phyloP scores from a whole-genome alignment of 2,888 invertebrate species.

The Nomada ruficornis region DNA sequence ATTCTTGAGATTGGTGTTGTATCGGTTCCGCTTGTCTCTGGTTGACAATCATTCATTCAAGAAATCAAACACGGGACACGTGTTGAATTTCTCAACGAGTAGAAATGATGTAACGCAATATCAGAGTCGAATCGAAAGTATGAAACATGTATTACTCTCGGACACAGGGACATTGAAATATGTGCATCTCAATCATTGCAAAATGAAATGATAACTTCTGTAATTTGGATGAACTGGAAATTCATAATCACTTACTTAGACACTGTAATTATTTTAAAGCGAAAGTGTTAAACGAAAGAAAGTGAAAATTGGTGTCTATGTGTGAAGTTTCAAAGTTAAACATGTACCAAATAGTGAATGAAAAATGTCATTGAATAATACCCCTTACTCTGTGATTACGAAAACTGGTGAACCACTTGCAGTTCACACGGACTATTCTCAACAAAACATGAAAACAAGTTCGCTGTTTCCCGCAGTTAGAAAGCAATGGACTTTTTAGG shows the following conservation, averaged over 20 bases:
- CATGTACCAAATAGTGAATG: no score
- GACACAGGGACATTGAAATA: neutral
- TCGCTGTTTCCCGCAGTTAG: conserved; percentile 22
- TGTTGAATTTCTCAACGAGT: conserved; percentile 31
- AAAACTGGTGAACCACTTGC: neutral
- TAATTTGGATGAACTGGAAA: neutral
- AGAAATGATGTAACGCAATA: conserved; percentile 10
- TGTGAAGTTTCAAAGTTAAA: no score
- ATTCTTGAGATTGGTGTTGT: conserved; percentile 3
- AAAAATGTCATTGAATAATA: no score
- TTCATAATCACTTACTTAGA: neutral
- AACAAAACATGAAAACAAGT: conserved; percentile 13
- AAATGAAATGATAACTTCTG: neutral
- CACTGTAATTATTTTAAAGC: neutral
- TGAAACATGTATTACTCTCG: neutral
- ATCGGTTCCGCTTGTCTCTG: conserved; percentile 34
- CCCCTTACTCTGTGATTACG: neutral
- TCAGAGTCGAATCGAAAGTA: conserved; percentile 8
- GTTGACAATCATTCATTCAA: conserved; percentile 26
- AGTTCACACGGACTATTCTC: conserved; percentile 14
- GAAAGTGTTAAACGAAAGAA: neutral
- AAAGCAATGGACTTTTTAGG: conserved; percentile 24
- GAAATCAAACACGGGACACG: conserved; percentile 40
- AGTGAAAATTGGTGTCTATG: no score
- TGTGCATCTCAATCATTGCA: neutral